These are phyloP conservation scores for Orchestes rusci DNA, from an alignment of 2,888 invertebrate species.

Conservation along the genomic window DNA sequence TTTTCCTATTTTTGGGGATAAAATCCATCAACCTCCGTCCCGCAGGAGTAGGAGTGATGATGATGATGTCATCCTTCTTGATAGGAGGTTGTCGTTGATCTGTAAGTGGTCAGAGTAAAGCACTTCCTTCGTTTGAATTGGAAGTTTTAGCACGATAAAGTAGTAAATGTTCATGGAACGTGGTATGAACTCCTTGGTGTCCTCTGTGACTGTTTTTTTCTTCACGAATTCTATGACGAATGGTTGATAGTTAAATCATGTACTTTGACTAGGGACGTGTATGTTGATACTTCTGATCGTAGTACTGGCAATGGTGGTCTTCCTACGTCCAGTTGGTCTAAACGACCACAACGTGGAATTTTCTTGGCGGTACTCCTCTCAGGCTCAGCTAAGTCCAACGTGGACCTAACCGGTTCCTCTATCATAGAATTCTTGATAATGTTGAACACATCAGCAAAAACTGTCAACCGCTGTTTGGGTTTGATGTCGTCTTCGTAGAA, in stretches of 20 bases:
- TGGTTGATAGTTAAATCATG: conserved; percentile 15
- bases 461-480: conserved; percentile 42
- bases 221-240: conserved; percentile 24
- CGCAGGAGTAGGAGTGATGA: conserved; percentile 31
- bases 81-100: conserved; percentile 20
- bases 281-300: conserved; percentile 19
- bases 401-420: conserved; percentile 10
- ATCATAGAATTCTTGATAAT: conserved; percentile 41
- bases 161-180: conserved; percentile 34
- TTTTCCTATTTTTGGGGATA: conserved; percentile 34
- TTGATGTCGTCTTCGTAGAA: conserved; percentile 42
- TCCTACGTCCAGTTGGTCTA: not conserved
- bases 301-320: conserved; percentile 10
- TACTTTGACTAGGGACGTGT: conserved; percentile 7
- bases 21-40: conserved; percentile 38
- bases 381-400: conserved; percentile 22
- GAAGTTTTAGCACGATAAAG: conserved; percentile 41
- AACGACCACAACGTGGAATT: too few species aligned
- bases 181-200: conserved; percentile 5
- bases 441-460: conserved; percentile 47
- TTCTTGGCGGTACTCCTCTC: conserved; percentile 17
- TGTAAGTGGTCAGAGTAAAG: conserved; percentile 33
- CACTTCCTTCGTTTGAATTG: conserved; percentile 33
- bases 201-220: conserved; percentile 17
- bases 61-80: conserved; percentile 25